phyloP scores from a whole-genome alignment of 2,113 vertebrate genomes.

The Gobius niger region DNA sequence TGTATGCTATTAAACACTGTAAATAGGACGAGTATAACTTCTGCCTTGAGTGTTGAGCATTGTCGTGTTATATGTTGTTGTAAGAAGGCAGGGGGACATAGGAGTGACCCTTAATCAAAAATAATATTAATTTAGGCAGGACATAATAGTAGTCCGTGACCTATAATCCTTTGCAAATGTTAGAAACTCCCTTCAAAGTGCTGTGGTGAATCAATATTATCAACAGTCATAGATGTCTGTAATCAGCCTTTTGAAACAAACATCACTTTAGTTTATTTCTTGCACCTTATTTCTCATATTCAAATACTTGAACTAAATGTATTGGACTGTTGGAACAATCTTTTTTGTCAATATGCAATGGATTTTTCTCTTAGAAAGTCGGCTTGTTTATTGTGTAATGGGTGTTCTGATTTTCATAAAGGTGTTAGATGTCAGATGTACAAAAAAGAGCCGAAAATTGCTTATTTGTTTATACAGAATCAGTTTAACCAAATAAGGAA shows the following conservation, averaged over 20 bases:
- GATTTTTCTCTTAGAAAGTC: neutral
- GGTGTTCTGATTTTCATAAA: neutral
- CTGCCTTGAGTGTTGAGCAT: no score
- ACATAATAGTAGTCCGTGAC: neutral
- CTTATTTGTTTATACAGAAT: no score
- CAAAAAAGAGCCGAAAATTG: no score
- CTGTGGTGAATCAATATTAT: neutral
- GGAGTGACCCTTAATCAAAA: neutral
- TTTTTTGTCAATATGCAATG: neutral
- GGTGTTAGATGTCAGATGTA: no score
- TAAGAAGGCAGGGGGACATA: neutral
- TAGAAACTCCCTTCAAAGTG: neutral
- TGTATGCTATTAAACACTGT: constrained; percentile 43
- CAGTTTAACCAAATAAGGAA: neutral
- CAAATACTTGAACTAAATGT: neutral
- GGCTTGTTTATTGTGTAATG: neutral
- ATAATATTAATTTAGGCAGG: neutral
- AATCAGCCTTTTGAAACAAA: neutral
- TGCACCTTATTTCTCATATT: neutral
- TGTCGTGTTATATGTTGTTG: neutral
- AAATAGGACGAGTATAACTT: neutral
- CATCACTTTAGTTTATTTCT: neutral
- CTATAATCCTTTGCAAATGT: neutral
- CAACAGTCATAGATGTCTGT: no score
- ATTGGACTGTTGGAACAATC: neutral